These are phyloP conservation scores for Ceratitis capitata DNA, from an alignment of 1,140 invertebrate genomes.

Conservation along the genomic window DNA sequence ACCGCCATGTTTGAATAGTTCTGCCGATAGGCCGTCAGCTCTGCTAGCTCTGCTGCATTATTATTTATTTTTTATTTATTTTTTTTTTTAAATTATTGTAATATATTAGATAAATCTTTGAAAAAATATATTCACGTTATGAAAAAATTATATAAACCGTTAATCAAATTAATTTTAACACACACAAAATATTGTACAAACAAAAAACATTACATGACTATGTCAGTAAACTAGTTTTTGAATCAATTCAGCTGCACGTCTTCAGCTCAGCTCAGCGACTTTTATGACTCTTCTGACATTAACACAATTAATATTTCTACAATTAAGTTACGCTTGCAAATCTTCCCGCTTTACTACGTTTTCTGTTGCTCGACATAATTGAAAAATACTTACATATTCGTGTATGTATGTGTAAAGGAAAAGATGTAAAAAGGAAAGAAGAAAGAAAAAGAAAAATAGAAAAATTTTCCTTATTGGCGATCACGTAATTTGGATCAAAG, in stretches of 20 bases:
- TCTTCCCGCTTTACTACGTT: background rate
- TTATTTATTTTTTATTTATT: no score
- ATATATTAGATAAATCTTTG: no score
- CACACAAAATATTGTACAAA: no score
- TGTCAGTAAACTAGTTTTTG: background rate
- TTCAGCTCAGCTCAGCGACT: background rate
- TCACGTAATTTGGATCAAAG: constrained; percentile 19
- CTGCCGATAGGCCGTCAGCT: no score
- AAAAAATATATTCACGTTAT: background rate
- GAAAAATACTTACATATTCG: background rate
- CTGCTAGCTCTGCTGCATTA: no score
- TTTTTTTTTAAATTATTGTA: no score
- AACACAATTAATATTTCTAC: constrained; percentile 29
- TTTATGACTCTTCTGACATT: constrained; percentile 27
- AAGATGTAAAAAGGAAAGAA: background rate
- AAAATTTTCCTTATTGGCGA: background rate
- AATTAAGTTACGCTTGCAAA: no score
- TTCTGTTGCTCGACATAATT: background rate
- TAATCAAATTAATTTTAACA: background rate
- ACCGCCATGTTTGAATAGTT: no score
- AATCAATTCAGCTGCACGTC: background rate
- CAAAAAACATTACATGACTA: background rate
- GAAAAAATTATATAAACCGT: background rate
- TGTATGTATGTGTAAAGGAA: background rate
- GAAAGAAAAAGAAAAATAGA: background rate